Evolutionary conservation across 1,140 invertebrate genomes (phyloP).

Genomic region (Melipona quadrifasciata): DNA sequence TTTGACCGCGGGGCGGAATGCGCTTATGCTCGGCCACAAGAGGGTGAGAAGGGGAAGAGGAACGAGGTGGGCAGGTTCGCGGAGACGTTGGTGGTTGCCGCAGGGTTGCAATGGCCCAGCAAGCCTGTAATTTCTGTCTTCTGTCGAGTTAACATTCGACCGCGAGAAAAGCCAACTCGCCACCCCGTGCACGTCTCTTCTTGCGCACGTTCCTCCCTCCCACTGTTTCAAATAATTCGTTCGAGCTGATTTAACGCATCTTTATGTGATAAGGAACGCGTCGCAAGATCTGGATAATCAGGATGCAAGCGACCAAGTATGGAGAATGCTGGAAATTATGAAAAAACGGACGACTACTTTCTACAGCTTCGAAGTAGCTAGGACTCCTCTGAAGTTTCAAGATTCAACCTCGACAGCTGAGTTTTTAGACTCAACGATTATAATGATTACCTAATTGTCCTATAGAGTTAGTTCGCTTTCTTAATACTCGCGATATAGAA

Average conservation of each 20-base stretch:
- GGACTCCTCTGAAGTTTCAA: too few species aligned
- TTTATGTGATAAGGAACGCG: background rate
- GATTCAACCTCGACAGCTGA: too few species aligned
- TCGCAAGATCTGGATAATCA: background rate
- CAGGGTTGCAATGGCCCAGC: conserved; percentile 45
- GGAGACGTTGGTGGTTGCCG: conserved; percentile 37
- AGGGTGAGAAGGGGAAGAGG: background rate
- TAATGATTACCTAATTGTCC: background rate
- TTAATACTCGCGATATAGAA: background rate
- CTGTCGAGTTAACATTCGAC: conserved; percentile 56
- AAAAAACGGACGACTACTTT: too few species aligned
- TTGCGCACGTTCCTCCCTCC: too few species aligned
- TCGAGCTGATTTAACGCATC: conserved; percentile 6
- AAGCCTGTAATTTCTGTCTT: conserved; percentile 57
- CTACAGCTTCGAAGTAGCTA: too few species aligned
- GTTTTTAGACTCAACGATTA: background rate
- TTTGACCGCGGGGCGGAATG: conserved; percentile 37
- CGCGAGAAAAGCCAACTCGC: conserved; percentile 18
- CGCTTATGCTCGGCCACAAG: background rate
- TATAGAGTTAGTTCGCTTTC: background rate
- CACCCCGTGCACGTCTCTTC: conserved; percentile 10
- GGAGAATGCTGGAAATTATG: background rate
- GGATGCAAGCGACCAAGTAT: background rate
- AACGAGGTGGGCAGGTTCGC: background rate
- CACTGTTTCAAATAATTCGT: background rate